phyloP scores from a whole-genome alignment of 2,888 invertebrate genomes.

The Xestia c-nigrum region DNA sequence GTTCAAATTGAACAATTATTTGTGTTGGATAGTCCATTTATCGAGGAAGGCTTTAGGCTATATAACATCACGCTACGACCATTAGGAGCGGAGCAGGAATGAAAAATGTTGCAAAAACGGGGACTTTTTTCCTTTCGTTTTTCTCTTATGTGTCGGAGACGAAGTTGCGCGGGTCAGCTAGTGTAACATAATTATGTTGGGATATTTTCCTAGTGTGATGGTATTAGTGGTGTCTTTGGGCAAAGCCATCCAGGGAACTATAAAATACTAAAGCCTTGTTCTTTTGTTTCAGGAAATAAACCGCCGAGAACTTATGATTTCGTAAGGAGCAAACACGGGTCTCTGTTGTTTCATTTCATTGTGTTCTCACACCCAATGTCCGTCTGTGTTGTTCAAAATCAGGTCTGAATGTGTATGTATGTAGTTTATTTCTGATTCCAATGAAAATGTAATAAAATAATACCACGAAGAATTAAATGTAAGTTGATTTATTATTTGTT shows the following conservation, averaged over 20 bases:
- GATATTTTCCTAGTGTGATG: background rate
- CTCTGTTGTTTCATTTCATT: constrained; percentile 69
- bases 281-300: constrained; percentile 86
- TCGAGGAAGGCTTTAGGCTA: too few relatives aligned
- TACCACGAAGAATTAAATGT: constrained; percentile 83
- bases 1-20: too few relatives aligned
- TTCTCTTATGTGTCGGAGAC: too few relatives aligned
- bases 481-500: constrained; percentile 82
- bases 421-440: constrained; percentile 86
- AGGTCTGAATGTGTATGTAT: constrained; percentile 83
- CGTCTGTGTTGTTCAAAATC: constrained; percentile 84
- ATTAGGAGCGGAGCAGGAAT: too few relatives aligned
- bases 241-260: too few relatives aligned
- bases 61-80: too few relatives aligned
- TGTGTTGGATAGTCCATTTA: too few relatives aligned
- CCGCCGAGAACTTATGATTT: constrained; percentile 59
- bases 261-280: constrained; percentile 25
- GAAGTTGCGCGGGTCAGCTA: too few relatives aligned
- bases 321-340: constrained; percentile 77
- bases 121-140: too few relatives aligned
- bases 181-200: background rate
- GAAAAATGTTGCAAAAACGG: too few relatives aligned
- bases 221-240: too few relatives aligned
- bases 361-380: constrained; percentile 77
- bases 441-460: constrained; percentile 82